Base-by-base conservation (phyloP, 2,797 vertebrate genomes). In the Megalops cyprinoides region DNA sequence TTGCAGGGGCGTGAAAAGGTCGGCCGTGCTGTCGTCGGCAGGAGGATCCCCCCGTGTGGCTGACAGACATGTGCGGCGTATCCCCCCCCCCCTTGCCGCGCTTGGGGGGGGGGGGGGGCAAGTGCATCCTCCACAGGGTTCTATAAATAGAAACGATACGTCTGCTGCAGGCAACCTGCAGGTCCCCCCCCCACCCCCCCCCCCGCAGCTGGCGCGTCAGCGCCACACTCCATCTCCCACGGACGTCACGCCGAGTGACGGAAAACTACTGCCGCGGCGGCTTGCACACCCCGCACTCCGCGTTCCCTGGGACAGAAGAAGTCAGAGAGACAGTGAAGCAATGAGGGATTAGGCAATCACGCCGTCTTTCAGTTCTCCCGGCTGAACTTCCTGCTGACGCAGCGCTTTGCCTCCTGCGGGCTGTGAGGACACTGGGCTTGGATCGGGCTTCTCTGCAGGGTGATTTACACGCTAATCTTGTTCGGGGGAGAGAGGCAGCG, bases 211-310 rank as follows among this genome's bases (percentile, higher is more conserved):
- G n/a, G n/a, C n/a, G n/a, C n/a, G n/a, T n/a, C n/a, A n/a, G n/a
- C n/a, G n/a, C n/a, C n/a, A n/a, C n/a, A n/a, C 37, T 8, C 74
- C 75, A 2, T 51, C 9, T 18, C n/a, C 42, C 44, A 6, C 39
- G 49, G 71, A 58, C 25, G 58, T 79, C 62, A 79, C 39, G 23
- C 28, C 31, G n/a, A 39, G 31, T 53, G 42, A 55, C 49, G 48
- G 80, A 65, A 69, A 81, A 67, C 48, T 76, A 69, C 56, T 44
- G 44, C 56, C 44, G 44, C 34, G n/a, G 46, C 34, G 48, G 12
- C 12, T n/a, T 77, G 15, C 44, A 49, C 44, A 25, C 46, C 20
- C 58, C 60, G n/a, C 9, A 25, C 58, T 28, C 58, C n/a, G 28
- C 28, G 10, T 28, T n/a, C n/a, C 8, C 20, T 56, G 34, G 12